Base-by-base conservation (phyloP, 2,113 vertebrate genomes). In the Raphicerus campestris region DNA sequence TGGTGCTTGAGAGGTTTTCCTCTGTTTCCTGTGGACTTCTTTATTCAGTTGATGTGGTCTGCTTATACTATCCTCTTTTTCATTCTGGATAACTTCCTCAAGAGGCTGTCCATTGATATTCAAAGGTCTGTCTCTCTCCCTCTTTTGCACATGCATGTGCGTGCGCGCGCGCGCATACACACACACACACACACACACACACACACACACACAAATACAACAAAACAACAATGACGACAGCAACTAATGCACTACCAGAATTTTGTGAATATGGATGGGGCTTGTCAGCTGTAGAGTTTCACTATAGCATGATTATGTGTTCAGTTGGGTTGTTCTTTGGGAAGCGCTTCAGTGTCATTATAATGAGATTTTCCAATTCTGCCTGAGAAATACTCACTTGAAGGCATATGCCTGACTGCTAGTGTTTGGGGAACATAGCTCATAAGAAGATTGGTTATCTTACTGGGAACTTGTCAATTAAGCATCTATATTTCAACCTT, bases 1-100 rank as follows among this genome's bases (percentile, higher is more conserved):
- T 51, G 83, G 20, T 63, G 49, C 60, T 80, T 83, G 51, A 89
- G 56, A 94, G 51, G 28, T 96, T 95, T 97, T 91, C 73, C 73
- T 89, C 60, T 90, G 39, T 93, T 86, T 94, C 78, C 80, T 95
- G 5, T 77, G 60, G 75, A 84, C 84, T 87, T 92, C 47, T 91
- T 87, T 93, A 42, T 83, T 97, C 51, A 7, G 3, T 60, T 84
- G 60, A 63, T 92, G 35, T 35, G 66, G 10, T 75, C 26, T 96
- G 45, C 80, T 55, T 87, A 58, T 63, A 91, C 13, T 87, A 56
- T 35, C n/a, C n/a, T 94, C 42, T 83, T 78, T 49, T 86, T 96
- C 42, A 45, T 96, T 91, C 55, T 97, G 32, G n/a, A 84, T 63
- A 94, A 56, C 89, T 87, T 85, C 32, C 16, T 86, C 30, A 35